These are phyloP conservation scores for Spilosoma lubricipeda DNA, from an alignment of 2,888 invertebrate species.

Conservation along the genomic window DNA sequence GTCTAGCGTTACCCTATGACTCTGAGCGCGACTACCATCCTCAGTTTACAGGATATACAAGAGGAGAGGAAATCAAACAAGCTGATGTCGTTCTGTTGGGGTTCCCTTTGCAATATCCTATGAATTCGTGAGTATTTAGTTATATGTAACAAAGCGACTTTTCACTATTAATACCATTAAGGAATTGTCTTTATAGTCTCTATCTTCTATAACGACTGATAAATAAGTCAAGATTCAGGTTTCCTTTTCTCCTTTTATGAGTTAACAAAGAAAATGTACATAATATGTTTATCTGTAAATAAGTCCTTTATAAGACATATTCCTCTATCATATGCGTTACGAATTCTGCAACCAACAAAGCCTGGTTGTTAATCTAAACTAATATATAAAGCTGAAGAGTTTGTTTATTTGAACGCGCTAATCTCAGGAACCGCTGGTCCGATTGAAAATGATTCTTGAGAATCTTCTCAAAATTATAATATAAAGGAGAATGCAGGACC, in stretches of 20 bases:
- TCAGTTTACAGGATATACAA: conserved; percentile 81
- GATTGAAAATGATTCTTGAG: too few species aligned
- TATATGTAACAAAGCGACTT: not conserved
- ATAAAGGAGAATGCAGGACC: too few species aligned
- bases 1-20: conserved; percentile 83
- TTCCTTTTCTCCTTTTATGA: not conserved
- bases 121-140: conserved; percentile 75
- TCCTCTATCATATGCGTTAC: too few species aligned
- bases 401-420: too few species aligned
- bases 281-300: too few species aligned
- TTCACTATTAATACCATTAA: not conserved
- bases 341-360: too few species aligned
- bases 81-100: conserved; percentile 87
- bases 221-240: not conserved
- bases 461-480: too few species aligned
- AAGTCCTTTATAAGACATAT: too few species aligned
- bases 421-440: too few species aligned
- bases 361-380: too few species aligned
- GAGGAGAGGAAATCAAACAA: conserved; percentile 83
- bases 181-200: not conserved
- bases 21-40: conserved; percentile 84
- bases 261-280: not conserved
- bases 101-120: conserved; percentile 85
- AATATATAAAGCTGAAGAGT: too few species aligned
- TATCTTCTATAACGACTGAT: not conserved